Conservation (phyloP, 2,888 invertebrate species). For the Drosophila imparisetae region DNA sequence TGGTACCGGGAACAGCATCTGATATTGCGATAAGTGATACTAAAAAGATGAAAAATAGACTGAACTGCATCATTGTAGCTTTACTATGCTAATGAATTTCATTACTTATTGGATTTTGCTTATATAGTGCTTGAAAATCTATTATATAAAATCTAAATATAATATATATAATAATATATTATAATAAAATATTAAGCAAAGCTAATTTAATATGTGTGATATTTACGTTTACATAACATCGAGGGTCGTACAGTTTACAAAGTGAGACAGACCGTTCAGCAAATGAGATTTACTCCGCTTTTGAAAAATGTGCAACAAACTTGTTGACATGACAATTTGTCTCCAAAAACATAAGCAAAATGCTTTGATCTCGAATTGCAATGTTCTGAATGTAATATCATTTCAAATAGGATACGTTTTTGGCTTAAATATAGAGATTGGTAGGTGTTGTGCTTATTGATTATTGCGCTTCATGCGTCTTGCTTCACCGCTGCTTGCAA, state of each 20-base stretch:
- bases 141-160: neutral
- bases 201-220: slow-evolving; percentile 1
- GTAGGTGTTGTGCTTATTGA: no score
- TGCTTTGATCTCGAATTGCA: slow-evolving; percentile 48
- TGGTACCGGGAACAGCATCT: neutral
- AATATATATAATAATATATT: no score
- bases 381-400: slow-evolving; percentile 16
- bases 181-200: neutral
- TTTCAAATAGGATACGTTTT: neutral
- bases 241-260: no score
- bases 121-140: neutral
- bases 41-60: neutral
- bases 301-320: neutral
- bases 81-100: rapidly evolving
- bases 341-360: slow-evolving; percentile 2
- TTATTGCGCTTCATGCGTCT: no score
- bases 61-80: neutral
- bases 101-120: neutral
- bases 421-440: no score
- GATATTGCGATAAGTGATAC: neutral
- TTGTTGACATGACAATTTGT: neutral
- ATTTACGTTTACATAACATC: neutral
- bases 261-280: no score
- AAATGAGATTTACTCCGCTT: neutral
- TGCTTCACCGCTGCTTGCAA: no score